Percentiles rank a stretch among this genome's conserved stretches.
Evolutionary conservation across 1,140 invertebrate genomes (phyloP).

Genomic region (Oedothorax gibbosus): DNA sequence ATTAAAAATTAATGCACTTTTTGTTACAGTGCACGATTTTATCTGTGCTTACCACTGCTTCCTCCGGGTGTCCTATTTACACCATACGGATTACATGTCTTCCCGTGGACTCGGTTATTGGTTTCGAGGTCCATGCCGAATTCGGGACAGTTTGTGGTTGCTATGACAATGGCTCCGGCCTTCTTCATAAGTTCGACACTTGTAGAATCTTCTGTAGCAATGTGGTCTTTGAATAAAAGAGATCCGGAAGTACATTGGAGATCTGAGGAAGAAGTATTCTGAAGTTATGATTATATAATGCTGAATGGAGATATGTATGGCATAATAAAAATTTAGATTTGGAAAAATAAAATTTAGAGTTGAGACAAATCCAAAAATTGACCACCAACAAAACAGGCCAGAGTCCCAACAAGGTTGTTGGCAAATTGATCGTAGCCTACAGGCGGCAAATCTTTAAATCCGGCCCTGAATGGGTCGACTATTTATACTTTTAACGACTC

Average conservation of each 20-base stretch:
- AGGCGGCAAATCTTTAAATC: too few relatives aligned
- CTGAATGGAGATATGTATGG: too few relatives aligned
- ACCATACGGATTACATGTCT: constrained; percentile 90
- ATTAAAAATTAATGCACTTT: too few relatives aligned
- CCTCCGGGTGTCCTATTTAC: constrained; percentile 85
- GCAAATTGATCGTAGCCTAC: too few relatives aligned
- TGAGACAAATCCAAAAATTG: background rate
- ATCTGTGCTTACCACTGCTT: constrained; percentile 55
- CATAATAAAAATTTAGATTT: too few relatives aligned
- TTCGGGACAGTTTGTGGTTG: constrained; percentile 87
- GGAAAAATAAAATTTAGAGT: background rate
- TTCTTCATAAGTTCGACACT: constrained; percentile 74
- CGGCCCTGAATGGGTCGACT: too few relatives aligned
- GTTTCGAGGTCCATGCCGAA: constrained; percentile 87
- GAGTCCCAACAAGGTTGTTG: background rate
- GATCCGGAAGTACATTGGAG: constrained; percentile 70
- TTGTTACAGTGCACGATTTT: too few relatives aligned
- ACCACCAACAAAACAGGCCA: background rate
- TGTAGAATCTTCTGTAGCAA: constrained; percentile 76
- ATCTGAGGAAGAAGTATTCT: background rate
- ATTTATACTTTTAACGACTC: too few relatives aligned
- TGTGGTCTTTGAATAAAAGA: constrained; percentile 69
- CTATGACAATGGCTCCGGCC: constrained; percentile 83
- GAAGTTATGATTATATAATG: too few relatives aligned
- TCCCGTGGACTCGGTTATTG: constrained; percentile 87